phyloP scores from a whole-genome alignment of 1,140 invertebrate species.

The Pteromalus puparum region DNA sequence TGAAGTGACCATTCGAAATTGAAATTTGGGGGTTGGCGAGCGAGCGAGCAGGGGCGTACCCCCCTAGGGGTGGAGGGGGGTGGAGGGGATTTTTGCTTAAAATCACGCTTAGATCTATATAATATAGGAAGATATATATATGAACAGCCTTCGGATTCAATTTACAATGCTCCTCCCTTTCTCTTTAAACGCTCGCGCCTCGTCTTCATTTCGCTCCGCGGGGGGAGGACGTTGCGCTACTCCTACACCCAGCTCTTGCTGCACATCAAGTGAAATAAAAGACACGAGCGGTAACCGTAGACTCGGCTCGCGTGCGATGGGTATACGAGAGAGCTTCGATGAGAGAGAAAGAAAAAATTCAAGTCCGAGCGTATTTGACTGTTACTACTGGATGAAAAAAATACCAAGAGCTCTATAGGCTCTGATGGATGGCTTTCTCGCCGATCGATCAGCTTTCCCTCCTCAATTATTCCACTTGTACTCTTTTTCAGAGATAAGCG shows the following conservation, averaged over 20 bases:
- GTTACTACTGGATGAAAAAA: not conserved
- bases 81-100: no score
- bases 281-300: conserved; percentile 28
- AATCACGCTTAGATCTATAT: no score
- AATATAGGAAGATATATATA: no score
- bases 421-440: not conserved
- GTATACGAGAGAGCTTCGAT: not conserved
- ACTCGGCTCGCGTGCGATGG: not conserved
- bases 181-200: conserved; percentile 16
- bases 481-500: not conserved
- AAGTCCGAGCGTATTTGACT: not conserved
- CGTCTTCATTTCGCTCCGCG: conserved; percentile 10
- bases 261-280: conserved; percentile 23
- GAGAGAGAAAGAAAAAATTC: not conserved
- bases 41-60: no score
- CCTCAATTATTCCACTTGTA: not conserved
- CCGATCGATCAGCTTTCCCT: not conserved
- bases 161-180: conserved; percentile 56
- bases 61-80: no score
- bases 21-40: no score
- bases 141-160: conserved; percentile 63
- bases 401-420: no score
- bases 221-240: conserved; percentile 19
- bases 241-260: conserved; percentile 54
- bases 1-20: no score